Conservation (phyloP, 2,797 vertebrate genomes). For the Gambusia yucatana region DNA sequence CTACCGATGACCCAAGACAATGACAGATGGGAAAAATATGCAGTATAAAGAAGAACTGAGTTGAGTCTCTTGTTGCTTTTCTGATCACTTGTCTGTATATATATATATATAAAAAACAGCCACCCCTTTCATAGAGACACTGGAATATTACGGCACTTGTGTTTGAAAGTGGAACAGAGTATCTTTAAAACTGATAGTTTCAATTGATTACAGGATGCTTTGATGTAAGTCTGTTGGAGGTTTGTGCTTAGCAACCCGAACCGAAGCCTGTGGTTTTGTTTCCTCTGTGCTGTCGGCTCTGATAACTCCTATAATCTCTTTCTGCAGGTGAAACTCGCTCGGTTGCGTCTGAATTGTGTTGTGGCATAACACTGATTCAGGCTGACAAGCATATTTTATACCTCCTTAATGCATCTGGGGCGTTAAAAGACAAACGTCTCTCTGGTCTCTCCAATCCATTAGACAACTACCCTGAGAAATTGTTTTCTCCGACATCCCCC, state of each 20-base stretch:
- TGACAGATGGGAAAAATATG: not conserved
- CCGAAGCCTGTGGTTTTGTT: conserved; percentile 26
- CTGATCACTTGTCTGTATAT: not conserved
- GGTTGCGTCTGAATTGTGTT: conserved; percentile 27
- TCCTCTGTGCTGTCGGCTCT: conserved; percentile 1
- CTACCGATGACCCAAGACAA: not conserved
- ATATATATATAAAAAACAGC: not conserved
- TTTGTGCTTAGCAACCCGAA: conserved; percentile 27
- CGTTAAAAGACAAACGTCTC: conserved; percentile 54
- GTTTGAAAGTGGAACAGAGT: conserved; percentile 1
- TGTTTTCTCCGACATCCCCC: conserved; percentile 17
- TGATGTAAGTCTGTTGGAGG: conserved; percentile 8
- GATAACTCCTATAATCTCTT: conserved; percentile 8
- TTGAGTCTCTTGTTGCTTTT: not conserved
- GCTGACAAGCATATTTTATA: conserved; percentile 53
- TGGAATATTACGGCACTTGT: conserved; percentile 4
- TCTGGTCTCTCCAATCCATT: conserved; percentile 29
- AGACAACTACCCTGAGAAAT: conserved; percentile 31
- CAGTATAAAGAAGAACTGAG: not conserved
- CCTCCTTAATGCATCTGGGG: conserved; percentile 51
- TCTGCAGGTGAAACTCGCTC: conserved; percentile 7
- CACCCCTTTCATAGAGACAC: not conserved
- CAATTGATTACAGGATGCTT: conserved; percentile 11
- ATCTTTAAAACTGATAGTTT: conserved; percentile 4
- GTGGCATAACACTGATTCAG: conserved; percentile 50